Evolutionary conservation across 2,888 invertebrate species (phyloP).

Genomic region (Oscheius sp.): DNA sequence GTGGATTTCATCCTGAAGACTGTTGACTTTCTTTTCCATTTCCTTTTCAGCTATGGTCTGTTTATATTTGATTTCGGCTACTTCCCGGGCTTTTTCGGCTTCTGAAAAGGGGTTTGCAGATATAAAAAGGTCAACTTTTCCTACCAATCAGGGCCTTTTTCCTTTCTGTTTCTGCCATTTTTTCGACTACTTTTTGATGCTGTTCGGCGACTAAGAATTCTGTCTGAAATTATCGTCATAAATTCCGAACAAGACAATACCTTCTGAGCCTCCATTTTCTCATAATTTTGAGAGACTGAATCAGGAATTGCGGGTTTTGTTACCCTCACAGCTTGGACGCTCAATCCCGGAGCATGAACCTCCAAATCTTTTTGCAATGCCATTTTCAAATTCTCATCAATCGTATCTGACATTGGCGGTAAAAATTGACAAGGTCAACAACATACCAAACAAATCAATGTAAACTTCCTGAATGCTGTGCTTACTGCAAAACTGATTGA

Average conservation of each 20-base stretch:
- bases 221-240: constrained; percentile 76
- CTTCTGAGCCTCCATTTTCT: constrained; percentile 86
- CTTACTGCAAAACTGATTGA: constrained; percentile 90
- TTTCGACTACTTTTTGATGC: constrained; percentile 89
- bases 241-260: no score
- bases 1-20: constrained; percentile 33
- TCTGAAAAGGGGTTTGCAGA: constrained; percentile 42
- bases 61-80: constrained; percentile 74
- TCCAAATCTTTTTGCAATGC: constrained; percentile 85
- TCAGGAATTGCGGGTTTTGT: constrained; percentile 93
- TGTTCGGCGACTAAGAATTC: constrained; percentile 86
- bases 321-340: constrained; percentile 85
- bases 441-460: constrained; percentile 79
- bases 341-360: constrained; percentile 86
- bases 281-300: constrained; percentile 87
- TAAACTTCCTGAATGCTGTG: constrained; percentile 75
- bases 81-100: constrained; percentile 27
- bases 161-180: constrained; percentile 84
- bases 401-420: constrained; percentile 79
- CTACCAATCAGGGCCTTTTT: constrained; percentile 78
- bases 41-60: constrained; percentile 92
- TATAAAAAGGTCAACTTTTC: constrained; percentile 78
- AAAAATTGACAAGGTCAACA: neutral
- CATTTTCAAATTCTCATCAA: constrained; percentile 87
- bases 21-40: constrained; percentile 37